Evolutionary conservation across 2,888 invertebrate genomes (phyloP).

Genomic region (Ellobium chinense): DNA sequence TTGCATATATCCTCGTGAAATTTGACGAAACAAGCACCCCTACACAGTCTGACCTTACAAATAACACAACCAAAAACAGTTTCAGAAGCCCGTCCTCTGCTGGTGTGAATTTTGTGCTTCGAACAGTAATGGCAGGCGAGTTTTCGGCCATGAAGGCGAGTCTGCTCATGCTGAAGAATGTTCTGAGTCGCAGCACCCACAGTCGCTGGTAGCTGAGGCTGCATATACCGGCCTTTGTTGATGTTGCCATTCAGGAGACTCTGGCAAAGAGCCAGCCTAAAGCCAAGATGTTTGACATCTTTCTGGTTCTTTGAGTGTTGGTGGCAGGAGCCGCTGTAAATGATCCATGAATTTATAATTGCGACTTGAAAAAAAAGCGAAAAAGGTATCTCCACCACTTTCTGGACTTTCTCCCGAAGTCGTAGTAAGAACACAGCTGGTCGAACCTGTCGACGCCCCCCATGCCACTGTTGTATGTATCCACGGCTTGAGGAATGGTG

Average conservation of each 20-base stretch:
- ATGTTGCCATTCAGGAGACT: not conserved
- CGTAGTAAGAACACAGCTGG: slow-evolving; percentile 19
- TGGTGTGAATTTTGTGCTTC: not conserved
- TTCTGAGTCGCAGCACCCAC: not conserved
- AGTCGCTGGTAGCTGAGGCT: not conserved
- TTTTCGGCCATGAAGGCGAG: not conserved
- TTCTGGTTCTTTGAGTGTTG: not conserved
- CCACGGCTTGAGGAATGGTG: not conserved
- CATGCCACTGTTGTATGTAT: not conserved
- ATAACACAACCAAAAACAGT: not conserved
- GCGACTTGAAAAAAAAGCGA: slow-evolving; percentile 17
- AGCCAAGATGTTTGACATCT: not conserved
- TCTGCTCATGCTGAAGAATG: not conserved
- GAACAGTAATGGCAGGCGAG: not conserved
- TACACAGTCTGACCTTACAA: not conserved
- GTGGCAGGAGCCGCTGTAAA: not conserved
- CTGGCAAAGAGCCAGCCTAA: not conserved
- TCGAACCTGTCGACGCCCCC: slow-evolving; percentile 11
- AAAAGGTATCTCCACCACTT: slow-evolving; percentile 13
- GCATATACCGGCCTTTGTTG: not conserved
- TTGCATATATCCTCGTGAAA: too few relatives aligned
- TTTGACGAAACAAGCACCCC: too few relatives aligned
- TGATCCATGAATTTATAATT: not conserved
- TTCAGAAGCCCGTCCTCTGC: not conserved
- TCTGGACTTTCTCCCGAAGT: slow-evolving; percentile 2